Base-by-base conservation (phyloP, 1,140 invertebrate genomes). In the Aphis craccivora region DNA sequence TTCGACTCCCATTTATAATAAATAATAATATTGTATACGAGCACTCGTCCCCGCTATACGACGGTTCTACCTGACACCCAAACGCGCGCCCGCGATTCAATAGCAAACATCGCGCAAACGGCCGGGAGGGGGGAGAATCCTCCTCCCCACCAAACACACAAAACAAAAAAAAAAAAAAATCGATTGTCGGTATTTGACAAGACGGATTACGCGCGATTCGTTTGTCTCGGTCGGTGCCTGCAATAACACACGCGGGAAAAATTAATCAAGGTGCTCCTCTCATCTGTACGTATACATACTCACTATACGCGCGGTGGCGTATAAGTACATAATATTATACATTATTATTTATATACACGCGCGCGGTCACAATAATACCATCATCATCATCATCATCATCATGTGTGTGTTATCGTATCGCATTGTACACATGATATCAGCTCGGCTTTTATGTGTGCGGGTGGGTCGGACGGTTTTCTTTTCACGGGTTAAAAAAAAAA, bases 111-210 rank as follows among this genome's bases (percentile, higher is more conserved):
- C 30, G 23, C 8, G 40, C 0, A 0, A 51, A 60, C 8, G 8
- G 2, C 0, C 20, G 43, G 6, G 48, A 9, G n/a, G 9, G n/a
- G 8, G 5, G 18, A 45, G 25, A 2, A n/a, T 5, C 48, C 48
- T 18, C 48, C 14, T 20, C 11, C 48, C 11, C 48, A 1, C 18
- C 45, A 14, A 14, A 51, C 14, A 14, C 45, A 18, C 48, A 51
- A 11, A 0, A 7, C 9, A 4, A 45, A 7, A 45, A 7, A 25
- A 30, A 23, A 37, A 83, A 83, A 35, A 83, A 91, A 91, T 91
- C 90, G 90, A 91, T 91, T 83, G 67, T 91, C 90, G 55, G 90
- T 43, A 53, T 91, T 91, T 83, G 90, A 91, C 90, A 91, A 91
- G 90, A 91, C 90, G 90, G 81, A 91, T 91, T 91, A 91, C 90